Evolutionary conservation across 2,797 vertebrate genomes (phyloP).

Genomic region (Austrolebias charrua): DNA sequence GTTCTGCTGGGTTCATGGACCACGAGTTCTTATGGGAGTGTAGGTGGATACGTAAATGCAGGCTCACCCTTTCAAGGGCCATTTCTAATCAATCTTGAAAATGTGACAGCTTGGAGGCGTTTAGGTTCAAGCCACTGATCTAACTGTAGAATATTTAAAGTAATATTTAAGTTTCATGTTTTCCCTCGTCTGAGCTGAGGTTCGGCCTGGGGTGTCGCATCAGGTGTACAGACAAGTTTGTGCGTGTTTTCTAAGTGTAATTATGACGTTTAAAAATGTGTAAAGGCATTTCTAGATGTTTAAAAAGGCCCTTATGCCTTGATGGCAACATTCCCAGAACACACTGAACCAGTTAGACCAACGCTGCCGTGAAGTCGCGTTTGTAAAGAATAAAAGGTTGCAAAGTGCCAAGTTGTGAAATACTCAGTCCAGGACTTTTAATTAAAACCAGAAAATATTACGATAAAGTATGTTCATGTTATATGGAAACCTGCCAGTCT

Average conservation of each 20-base stretch:
- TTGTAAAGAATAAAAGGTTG: not conserved
- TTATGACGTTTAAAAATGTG: not conserved
- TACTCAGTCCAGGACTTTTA: slow-evolving; percentile 7
- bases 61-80: slow-evolving; percentile 62
- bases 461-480: not conserved
- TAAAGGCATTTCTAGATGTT: not conserved
- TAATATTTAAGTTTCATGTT: slow-evolving; percentile 34
- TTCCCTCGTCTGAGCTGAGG: slow-evolving; percentile 23
- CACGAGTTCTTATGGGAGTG: slow-evolving; percentile 14
- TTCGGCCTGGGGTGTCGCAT: slow-evolving; percentile 7
- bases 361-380: not conserved
- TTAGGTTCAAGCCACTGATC: slow-evolving; percentile 36
- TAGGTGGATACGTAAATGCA: slow-evolving; percentile 25
- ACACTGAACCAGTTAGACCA: slow-evolving; percentile 1
- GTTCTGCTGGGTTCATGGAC: slow-evolving; percentile 28
- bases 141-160: slow-evolving; percentile 21
- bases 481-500: too few relatives aligned
- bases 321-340: slow-evolving; percentile 2
- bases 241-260: slow-evolving; percentile 1
- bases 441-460: slow-evolving; percentile 10
- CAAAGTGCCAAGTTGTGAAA: slow-evolving; percentile 32
- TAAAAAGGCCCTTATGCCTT: not conserved
- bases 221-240: slow-evolving; percentile 5
- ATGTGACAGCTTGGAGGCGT: slow-evolving; percentile 17
- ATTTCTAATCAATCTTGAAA: slow-evolving; percentile 37